Percentiles rank a stretch among this genome's conserved stretches.
Evolutionary conservation across 2,888 invertebrate genomes (phyloP).

Genomic region (Lampropteryx suffumata): DNA sequence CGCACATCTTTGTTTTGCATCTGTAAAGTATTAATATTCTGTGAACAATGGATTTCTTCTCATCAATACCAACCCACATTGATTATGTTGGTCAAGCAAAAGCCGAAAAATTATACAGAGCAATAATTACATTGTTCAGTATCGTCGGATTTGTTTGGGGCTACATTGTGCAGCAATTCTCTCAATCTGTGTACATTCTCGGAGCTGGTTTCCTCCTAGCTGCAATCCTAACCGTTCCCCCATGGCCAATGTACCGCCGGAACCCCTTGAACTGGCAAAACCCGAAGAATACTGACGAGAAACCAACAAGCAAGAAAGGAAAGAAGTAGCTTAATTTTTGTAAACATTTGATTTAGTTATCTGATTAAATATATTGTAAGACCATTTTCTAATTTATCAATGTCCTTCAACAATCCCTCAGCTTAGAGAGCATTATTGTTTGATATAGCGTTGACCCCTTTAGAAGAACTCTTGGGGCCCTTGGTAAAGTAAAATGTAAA

Average conservation of each 20-base stretch:
- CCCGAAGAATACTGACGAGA: slow-evolving; percentile 76
- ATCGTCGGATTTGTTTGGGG: slow-evolving; percentile 96
- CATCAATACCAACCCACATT: slow-evolving; percentile 77
- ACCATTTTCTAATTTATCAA: slow-evolving; percentile 20
- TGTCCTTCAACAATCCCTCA: neutral
- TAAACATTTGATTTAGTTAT: slow-evolving; percentile 22
- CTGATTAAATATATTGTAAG: slow-evolving; percentile 27
- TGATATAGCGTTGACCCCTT: too few species aligned
- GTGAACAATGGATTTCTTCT: slow-evolving; percentile 72
- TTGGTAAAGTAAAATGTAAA: too few species aligned
- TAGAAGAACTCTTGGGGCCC: too few species aligned
- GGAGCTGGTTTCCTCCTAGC: slow-evolving; percentile 95
- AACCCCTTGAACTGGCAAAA: slow-evolving; percentile 96
- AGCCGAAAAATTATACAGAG: slow-evolving; percentile 94
- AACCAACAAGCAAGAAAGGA: slow-evolving; percentile 78
- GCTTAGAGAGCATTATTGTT: too few species aligned
- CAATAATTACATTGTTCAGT: slow-evolving; percentile 95
- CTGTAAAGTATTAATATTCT: slow-evolving; percentile 13
- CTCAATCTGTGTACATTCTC: slow-evolving; percentile 96
- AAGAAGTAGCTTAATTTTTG: slow-evolving; percentile 60
- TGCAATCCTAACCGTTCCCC: slow-evolving; percentile 93
- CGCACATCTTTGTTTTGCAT: too few species aligned
- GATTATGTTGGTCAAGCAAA: slow-evolving; percentile 95
- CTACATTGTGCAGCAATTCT: slow-evolving; percentile 96
- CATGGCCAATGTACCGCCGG: slow-evolving; percentile 97